These are phyloP conservation scores for Diachrysia chrysitis DNA, from an alignment of 2,888 invertebrate species.

Conservation along the genomic window DNA sequence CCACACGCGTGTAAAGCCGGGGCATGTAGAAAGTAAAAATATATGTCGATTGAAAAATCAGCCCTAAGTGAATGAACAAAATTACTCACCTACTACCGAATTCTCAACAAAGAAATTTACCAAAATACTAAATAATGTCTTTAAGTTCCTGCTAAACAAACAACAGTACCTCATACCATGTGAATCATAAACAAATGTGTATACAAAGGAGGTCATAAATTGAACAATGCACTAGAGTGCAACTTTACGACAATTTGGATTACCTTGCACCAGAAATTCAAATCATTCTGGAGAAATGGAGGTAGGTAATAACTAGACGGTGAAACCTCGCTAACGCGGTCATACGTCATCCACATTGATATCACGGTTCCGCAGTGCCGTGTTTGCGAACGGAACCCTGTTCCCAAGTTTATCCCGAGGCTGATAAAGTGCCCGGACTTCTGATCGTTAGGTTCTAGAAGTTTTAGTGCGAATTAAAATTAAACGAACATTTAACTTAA, in stretches of 20 bases:
- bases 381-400: constrained; percentile 56
- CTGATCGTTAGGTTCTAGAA: constrained; percentile 41
- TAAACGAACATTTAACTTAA: constrained; percentile 17
- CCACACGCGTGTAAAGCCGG: too few relatives aligned
- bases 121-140: constrained; percentile 17
- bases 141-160: constrained; percentile 19
- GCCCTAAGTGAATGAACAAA: too few relatives aligned
- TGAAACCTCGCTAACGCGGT: constrained; percentile 62
- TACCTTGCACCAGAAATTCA: constrained; percentile 62
- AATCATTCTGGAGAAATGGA: constrained; percentile 60
- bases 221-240: constrained; percentile 42
- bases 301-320: constrained; percentile 65
- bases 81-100: not conserved
- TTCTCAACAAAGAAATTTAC: constrained; percentile 10
- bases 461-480: constrained; percentile 47
- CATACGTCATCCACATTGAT: constrained; percentile 68
- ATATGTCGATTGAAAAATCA: too few relatives aligned
- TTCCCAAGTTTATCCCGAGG: constrained; percentile 55
- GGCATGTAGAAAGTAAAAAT: too few relatives aligned
- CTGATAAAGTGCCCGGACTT: constrained; percentile 56
- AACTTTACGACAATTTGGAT: constrained; percentile 54
- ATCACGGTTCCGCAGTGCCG: constrained; percentile 66
- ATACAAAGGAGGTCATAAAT: constrained; percentile 44
- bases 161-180: constrained; percentile 19
- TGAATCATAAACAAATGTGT: constrained; percentile 34